Evolutionary conservation across 35 echinoderm and acorn worm genomes (phyloP).

Genomic region (Stichopus chloronotus): DNA sequence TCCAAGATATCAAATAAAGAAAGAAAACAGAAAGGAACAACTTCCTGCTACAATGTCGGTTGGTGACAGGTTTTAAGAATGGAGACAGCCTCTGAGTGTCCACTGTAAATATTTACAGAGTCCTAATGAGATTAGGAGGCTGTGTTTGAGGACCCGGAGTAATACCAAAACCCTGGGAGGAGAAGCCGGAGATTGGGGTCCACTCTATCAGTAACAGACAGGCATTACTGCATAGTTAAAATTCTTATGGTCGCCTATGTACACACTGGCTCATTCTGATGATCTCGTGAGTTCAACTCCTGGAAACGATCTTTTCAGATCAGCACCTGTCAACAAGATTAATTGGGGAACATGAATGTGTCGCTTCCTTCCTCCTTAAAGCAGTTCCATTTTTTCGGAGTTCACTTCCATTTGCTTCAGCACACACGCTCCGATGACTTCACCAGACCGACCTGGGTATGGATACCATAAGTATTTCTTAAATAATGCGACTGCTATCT

Average conservation of each 20-base stretch:
- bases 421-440: too few species aligned
- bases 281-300: background rate
- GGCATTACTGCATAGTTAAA: background rate
- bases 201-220: too few species aligned
- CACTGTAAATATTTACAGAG: slow-evolving; percentile 1
- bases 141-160: background rate
- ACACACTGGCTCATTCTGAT: background rate
- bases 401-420: too few species aligned
- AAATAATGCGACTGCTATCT: too few species aligned
- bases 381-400: too few species aligned
- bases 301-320: background rate
- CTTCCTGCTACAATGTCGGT: background rate
- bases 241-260: background rate
- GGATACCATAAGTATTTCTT: too few species aligned
- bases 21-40: background rate
- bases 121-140: slow-evolving; percentile 9
- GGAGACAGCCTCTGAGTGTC: background rate
- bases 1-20: too few species aligned
- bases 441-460: too few species aligned
- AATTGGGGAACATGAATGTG: slow-evolving; percentile 16
- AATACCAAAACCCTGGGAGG: too few species aligned
- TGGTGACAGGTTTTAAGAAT: background rate
- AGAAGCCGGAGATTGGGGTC: too few species aligned
- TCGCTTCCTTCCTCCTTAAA: background rate
- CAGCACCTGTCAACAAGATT: slow-evolving; percentile 15